phyloP scores from a whole-genome alignment of 2,113 vertebrate genomes.

The Carettochelys insculpta region DNA sequence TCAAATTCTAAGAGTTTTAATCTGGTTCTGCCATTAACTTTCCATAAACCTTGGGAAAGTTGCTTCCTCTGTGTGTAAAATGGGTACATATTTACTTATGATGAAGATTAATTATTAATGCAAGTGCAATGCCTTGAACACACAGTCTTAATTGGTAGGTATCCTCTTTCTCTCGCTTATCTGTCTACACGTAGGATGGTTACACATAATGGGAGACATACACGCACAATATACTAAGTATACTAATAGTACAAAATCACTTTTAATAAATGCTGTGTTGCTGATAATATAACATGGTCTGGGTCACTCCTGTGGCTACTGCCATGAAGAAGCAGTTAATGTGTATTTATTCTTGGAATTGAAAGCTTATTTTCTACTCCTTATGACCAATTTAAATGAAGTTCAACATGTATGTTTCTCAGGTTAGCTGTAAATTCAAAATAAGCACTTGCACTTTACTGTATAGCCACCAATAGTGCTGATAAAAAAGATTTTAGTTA shows the following conservation, averaged over 20 bases:
- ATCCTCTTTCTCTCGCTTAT: not conserved
- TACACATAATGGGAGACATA: not conserved
- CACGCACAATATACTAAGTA: not conserved
- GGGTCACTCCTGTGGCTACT: not conserved
- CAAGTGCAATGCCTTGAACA: not conserved
- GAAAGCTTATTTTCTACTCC: conserved; percentile 25
- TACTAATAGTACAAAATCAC: not conserved
- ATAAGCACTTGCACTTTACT: not conserved
- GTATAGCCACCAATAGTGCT: not conserved
- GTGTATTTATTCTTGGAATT: conserved; percentile 33
- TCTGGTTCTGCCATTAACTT: not conserved
- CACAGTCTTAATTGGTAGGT: not conserved
- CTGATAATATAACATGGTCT: not conserved
- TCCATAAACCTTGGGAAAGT: not conserved
- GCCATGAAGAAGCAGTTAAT: conserved; percentile 5
- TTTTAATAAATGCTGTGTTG: not conserved
- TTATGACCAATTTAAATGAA: conserved; percentile 37
- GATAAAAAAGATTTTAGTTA: conserved; percentile 43
- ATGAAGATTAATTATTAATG: not conserved
- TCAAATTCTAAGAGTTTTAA: conserved; percentile 1
- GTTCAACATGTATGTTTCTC: conserved; percentile 7
- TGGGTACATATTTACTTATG: not conserved
- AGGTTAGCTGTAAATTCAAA: conserved; percentile 26
- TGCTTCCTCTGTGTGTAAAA: not conserved
- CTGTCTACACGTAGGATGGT: too few relatives aligned